Conservation (phyloP, 2,888 invertebrate species). For the Hipparchia sbordonii region DNA sequence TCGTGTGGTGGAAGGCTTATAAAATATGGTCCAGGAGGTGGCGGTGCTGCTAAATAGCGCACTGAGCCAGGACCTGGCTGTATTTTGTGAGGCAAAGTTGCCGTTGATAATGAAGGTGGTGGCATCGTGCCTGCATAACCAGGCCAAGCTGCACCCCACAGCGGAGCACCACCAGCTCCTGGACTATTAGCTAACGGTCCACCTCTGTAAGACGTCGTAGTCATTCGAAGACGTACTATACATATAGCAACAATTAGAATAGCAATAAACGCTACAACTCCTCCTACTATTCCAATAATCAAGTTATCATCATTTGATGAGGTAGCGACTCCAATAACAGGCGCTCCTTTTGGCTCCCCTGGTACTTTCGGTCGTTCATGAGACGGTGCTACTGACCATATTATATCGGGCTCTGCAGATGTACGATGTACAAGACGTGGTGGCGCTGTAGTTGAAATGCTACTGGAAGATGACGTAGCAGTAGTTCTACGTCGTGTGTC, state of each 20-base stretch:
- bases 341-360: slow-evolving; percentile 84
- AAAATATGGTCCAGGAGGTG: slow-evolving; percentile 85
- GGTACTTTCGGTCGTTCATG: slow-evolving; percentile 83
- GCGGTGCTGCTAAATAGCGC: slow-evolving; percentile 83
- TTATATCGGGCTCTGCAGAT: slow-evolving; percentile 92
- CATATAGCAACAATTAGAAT: slow-evolving; percentile 95
- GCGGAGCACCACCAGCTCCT: slow-evolving; percentile 84
- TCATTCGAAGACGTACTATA: slow-evolving; percentile 90
- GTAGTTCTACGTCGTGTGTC: slow-evolving; percentile 85
- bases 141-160: slow-evolving; percentile 81
- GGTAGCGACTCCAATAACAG: slow-evolving; percentile 80
- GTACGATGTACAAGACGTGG: slow-evolving; percentile 83
- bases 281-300: slow-evolving; percentile 97
- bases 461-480: slow-evolving; percentile 60
- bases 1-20: slow-evolving; percentile 85
- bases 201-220: slow-evolving; percentile 86
- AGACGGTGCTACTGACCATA: slow-evolving; percentile 93
- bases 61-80: slow-evolving; percentile 79
- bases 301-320: slow-evolving; percentile 94
- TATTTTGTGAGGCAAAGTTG: slow-evolving; percentile 87
- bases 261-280: slow-evolving; percentile 95
- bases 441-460: slow-evolving; percentile 70
- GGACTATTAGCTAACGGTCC: slow-evolving; percentile 86
- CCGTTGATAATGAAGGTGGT: slow-evolving; percentile 83
- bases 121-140: slow-evolving; percentile 84